A percentile compares a stretch with the other conserved stretches of the same genome.
These are phyloP conservation scores for Homarus americanus DNA, from an alignment of 1,140 invertebrate genomes.

Conservation along the genomic window DNA sequence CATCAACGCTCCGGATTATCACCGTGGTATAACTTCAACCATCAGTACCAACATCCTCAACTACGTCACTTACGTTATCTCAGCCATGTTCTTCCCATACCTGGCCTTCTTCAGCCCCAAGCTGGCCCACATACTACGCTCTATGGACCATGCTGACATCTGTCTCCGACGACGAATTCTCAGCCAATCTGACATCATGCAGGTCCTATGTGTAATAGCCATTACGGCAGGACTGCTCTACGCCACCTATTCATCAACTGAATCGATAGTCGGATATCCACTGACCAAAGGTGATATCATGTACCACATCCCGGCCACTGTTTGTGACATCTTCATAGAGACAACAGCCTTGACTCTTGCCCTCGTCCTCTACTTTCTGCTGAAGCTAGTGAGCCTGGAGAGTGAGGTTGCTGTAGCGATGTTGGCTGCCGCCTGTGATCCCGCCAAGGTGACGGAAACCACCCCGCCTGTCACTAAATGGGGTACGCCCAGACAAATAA, in stretches of 20 bases:
- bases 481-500: neutral
- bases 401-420: slow-evolving; percentile 7
- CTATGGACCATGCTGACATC: slow-evolving; percentile 10
- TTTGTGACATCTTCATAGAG: slow-evolving; percentile 47
- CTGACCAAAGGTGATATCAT: neutral
- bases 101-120: slow-evolving; percentile 12
- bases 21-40: neutral
- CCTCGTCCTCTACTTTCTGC: slow-evolving; percentile 43
- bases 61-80: slow-evolving; percentile 33
- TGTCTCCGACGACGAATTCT: neutral
- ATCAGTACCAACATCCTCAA: slow-evolving; percentile 53
- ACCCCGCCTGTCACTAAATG: neutral
- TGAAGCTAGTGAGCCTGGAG: slow-evolving; percentile 52
- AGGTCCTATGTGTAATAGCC: slow-evolving; percentile 4
- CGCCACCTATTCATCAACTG: neutral
- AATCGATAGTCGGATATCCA: neutral
- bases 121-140: slow-evolving; percentile 5
- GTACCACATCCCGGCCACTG: slow-evolving; percentile 44
- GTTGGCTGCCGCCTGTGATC: neutral
- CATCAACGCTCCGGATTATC: slow-evolving; percentile 23
- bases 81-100: slow-evolving; percentile 40
- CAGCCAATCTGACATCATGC: slow-evolving; percentile 10
- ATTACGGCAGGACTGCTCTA: slow-evolving; percentile 8
- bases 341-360: slow-evolving; percentile 25
- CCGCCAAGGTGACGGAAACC: neutral